Evolutionary conservation across 2,888 invertebrate genomes (phyloP).

Genomic region (Sympetrum striolatum): DNA sequence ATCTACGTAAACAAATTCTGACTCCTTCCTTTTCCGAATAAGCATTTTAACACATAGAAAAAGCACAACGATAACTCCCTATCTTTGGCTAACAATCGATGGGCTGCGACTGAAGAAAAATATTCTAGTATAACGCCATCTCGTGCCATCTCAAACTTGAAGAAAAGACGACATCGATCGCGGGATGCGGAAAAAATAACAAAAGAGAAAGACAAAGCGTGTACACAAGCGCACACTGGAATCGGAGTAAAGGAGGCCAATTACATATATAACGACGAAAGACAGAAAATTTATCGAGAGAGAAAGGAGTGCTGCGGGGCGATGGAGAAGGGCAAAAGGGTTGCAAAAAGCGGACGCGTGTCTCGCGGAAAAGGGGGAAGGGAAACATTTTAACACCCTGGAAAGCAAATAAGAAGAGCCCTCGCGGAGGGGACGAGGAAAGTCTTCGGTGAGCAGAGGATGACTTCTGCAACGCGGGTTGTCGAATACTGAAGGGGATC

Average conservation of each 20-base stretch:
- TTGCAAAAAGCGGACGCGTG: background rate
- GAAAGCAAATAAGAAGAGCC: slow-evolving; percentile 39
- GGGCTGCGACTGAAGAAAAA: background rate
- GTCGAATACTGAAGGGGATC: background rate
- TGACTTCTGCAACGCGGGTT: background rate
- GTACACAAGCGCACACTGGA: background rate
- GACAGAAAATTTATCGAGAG: slow-evolving; percentile 21
- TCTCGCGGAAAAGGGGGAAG: slow-evolving; percentile 47
- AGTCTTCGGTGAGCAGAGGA: background rate
- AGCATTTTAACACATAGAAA: too few species aligned
- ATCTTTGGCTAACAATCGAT: background rate
- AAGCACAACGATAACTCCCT: too few species aligned
- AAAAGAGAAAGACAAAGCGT: background rate
- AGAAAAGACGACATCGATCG: background rate
- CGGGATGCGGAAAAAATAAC: background rate
- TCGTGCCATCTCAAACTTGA: background rate
- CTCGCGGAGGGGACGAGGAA: background rate
- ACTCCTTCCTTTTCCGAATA: too few species aligned
- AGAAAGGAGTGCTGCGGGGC: background rate
- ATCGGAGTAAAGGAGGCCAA: slow-evolving; percentile 27
- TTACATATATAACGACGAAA: slow-evolving; percentile 11
- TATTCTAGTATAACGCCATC: background rate
- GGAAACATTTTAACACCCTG: slow-evolving; percentile 31
- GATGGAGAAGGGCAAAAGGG: background rate
- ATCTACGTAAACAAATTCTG: too few species aligned